These are phyloP conservation scores for Heliconius melpomene DNA, from an alignment of 1,140 invertebrate genomes.

Conservation along the genomic window DNA sequence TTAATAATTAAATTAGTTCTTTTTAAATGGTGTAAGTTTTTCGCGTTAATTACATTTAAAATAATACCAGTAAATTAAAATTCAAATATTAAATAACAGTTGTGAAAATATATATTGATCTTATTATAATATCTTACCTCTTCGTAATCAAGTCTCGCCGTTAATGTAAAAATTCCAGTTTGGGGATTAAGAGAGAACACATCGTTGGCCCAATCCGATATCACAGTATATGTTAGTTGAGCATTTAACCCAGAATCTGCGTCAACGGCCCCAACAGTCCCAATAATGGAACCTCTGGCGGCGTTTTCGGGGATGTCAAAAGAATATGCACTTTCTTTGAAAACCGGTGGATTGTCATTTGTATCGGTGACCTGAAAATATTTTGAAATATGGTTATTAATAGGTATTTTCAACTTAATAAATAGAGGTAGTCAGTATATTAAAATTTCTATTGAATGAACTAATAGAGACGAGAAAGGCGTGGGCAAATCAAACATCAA, in stretches of 20 bases:
- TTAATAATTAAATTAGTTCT: too few species aligned
- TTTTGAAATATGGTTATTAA: not conserved
- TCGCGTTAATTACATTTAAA: too few species aligned
- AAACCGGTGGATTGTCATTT: slow-evolving; percentile 96
- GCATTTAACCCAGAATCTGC: slow-evolving; percentile 93
- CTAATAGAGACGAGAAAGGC: too few species aligned
- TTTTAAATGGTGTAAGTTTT: too few species aligned
- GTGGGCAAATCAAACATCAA: too few species aligned
- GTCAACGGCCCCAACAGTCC: slow-evolving; percentile 91
- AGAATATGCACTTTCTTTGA: slow-evolving; percentile 91
- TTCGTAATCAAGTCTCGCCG: slow-evolving; percentile 95
- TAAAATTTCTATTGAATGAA: too few species aligned
- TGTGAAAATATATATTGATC: not conserved
- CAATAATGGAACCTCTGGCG: slow-evolving; percentile 89
- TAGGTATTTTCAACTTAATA: not conserved
- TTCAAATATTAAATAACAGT: not conserved
- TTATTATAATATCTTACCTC: slow-evolving; percentile 83
- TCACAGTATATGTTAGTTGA: slow-evolving; percentile 92
- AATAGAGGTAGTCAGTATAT: too few species aligned
- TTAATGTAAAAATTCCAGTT: slow-evolving; percentile 94
- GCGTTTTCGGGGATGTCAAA: slow-evolving; percentile 95
- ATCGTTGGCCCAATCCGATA: slow-evolving; percentile 96
- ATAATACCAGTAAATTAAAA: too few species aligned
- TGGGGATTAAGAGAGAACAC: slow-evolving; percentile 95
- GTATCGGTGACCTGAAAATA: slow-evolving; percentile 90